phyloP scores from a whole-genome alignment of 1,140 invertebrate species.

The Caenorhabditis inopinata region DNA sequence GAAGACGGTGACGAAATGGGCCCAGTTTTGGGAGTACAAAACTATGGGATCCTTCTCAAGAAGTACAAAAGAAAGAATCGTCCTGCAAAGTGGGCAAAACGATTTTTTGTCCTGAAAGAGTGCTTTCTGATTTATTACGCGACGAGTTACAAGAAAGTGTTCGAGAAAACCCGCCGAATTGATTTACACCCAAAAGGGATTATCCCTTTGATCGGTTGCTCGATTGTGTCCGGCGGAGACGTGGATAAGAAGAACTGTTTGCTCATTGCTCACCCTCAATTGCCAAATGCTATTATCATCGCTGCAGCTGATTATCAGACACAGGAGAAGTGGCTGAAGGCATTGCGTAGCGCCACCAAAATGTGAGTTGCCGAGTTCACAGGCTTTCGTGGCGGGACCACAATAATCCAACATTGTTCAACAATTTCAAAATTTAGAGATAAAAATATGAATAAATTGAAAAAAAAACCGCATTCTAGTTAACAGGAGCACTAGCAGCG shows the following conservation, averaged over 20 bases:
- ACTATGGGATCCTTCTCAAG: constrained; percentile 51
- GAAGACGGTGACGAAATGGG: constrained; percentile 35
- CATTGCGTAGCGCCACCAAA: constrained; percentile 52
- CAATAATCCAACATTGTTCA: too few relatives aligned
- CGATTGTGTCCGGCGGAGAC: constrained; percentile 53
- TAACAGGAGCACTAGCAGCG: too few relatives aligned
- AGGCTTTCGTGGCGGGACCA: too few relatives aligned
- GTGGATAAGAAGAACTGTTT: constrained; percentile 54
- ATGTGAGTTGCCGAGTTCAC: constrained; percentile 48
- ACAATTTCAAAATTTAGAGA: too few relatives aligned
- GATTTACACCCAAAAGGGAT: constrained; percentile 56
- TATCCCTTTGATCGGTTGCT: constrained; percentile 53
- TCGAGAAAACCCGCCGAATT: constrained; percentile 51
- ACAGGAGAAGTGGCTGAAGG: constrained; percentile 51
- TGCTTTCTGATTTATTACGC: constrained; percentile 56
- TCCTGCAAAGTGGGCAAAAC: constrained; percentile 52
- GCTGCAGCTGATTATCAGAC: constrained; percentile 46
- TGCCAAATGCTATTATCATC: constrained; percentile 47
- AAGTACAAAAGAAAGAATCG: constrained; percentile 57
- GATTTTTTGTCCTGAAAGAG: constrained; percentile 56
- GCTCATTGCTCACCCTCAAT: constrained; percentile 52
- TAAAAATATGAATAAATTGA: too few relatives aligned
- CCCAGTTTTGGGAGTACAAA: constrained; percentile 47
- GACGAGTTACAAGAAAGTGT: constrained; percentile 47
- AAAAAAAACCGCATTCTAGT: too few relatives aligned